phyloP scores from a whole-genome alignment of 1,140 invertebrate genomes.

The Mercenaria mercenaria region DNA sequence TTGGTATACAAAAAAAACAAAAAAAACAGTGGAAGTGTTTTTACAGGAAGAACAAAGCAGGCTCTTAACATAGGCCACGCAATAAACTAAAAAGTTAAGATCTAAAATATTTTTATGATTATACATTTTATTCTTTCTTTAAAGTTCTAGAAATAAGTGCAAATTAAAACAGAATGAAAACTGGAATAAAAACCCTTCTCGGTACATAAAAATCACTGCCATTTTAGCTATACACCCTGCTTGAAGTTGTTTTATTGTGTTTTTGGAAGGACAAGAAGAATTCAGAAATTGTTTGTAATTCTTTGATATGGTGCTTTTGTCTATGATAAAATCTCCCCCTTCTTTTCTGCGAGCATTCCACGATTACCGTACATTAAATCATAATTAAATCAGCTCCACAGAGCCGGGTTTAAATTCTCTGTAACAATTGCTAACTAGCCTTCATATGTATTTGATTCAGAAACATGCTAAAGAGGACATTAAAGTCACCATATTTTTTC shows the following conservation, averaged over 20 bases:
- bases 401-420: not conserved
- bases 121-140: not conserved
- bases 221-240: not conserved
- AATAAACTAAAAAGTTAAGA: not conserved
- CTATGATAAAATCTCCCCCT: not conserved
- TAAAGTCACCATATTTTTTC: not conserved
- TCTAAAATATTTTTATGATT: not conserved
- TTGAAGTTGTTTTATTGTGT: not conserved
- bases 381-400: slow-evolving; percentile 10
- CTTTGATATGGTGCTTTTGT: not conserved
- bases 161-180: slow-evolving; percentile 14
- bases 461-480: not conserved
- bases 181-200: not conserved
- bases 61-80: too few relatives aligned
- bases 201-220: not conserved
- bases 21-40: too few relatives aligned
- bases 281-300: slow-evolving; percentile 1
- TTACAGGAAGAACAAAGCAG: not conserved
- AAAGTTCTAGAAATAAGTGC: not conserved
- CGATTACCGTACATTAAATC: slow-evolving; percentile 1
- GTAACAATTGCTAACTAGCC: slow-evolving; percentile 17
- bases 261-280: not conserved
- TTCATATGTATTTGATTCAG: not conserved
- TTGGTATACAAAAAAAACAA: too few relatives aligned
- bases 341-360: not conserved